These are phyloP conservation scores for Ophiothrix spiculata DNA, from an alignment of 35 echinoderm and acorn worm species.

Conservation along the genomic window DNA sequence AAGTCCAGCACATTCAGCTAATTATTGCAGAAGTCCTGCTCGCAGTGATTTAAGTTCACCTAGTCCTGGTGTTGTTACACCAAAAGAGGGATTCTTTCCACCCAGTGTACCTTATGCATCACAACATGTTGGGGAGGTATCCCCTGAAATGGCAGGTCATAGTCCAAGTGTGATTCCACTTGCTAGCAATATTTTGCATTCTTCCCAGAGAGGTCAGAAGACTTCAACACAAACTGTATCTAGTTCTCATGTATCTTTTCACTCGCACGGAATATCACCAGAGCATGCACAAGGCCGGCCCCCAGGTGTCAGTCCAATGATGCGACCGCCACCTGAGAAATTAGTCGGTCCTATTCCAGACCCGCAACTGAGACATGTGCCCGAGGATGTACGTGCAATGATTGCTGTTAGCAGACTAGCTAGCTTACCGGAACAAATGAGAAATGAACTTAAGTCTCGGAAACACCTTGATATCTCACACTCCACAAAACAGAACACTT, in stretches of 20 bases:
- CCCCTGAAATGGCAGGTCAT: slow-evolving; percentile 15
- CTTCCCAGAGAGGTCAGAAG: not conserved
- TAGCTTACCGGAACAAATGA: not conserved
- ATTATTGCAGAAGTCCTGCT: not conserved
- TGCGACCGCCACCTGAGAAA: not conserved
- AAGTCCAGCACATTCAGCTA: not conserved
- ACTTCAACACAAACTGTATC: not conserved
- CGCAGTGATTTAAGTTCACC: slow-evolving; percentile 1
- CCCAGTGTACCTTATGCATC: not conserved
- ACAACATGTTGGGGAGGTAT: slow-evolving; percentile 4
- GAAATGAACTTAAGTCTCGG: not conserved
- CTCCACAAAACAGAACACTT: not conserved
- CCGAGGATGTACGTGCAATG: not conserved
- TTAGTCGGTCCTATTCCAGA: not conserved
- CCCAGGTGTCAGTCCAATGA: not conserved
- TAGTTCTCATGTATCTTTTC: not conserved
- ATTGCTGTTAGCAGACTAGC: not conserved
- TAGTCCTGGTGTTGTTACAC: slow-evolving; percentile 1
- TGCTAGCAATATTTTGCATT: slow-evolving; percentile 23
- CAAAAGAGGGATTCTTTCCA: slow-evolving; percentile 10
- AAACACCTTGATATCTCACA: not conserved
- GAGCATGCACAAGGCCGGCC: not conserved
- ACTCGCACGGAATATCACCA: not conserved
- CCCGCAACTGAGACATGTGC: not conserved
- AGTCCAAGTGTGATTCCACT: slow-evolving; percentile 34